phyloP scores from a whole-genome alignment of 2,888 invertebrate genomes.

The Tenodera sinensis region DNA sequence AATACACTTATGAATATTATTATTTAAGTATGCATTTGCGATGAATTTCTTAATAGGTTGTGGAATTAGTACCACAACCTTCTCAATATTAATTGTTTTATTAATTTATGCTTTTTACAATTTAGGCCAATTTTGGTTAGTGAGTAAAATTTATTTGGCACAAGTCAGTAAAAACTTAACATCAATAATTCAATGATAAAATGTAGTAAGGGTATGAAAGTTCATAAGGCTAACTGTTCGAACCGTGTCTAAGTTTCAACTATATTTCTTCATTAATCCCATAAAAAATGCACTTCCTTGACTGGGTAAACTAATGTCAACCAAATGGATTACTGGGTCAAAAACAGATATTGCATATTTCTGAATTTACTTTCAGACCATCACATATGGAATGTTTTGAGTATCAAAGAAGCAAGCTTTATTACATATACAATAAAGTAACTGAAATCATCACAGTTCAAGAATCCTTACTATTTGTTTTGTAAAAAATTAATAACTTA shows the following conservation, averaged over 20 bases:
- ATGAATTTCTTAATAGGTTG: not conserved
- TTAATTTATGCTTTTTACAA: not conserved
- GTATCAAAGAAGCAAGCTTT: not conserved
- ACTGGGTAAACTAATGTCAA: not conserved
- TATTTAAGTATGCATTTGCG: conserved; percentile 16
- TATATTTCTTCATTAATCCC: not conserved
- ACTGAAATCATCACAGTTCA: not conserved
- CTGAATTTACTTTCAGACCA: not conserved
- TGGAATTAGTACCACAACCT: not conserved
- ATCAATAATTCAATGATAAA: not conserved
- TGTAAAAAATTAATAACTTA: not conserved
- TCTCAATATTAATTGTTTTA: not conserved
- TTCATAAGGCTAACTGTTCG: not conserved
- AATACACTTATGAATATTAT: conserved; percentile 19
- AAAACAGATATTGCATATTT: not conserved
- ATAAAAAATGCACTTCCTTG: not conserved
- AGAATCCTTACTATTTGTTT: not conserved
- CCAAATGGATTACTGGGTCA: not conserved
- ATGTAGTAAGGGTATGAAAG: not conserved
- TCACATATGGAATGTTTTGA: not conserved
- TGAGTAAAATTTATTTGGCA: conserved; percentile 9
- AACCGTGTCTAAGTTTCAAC: not conserved
- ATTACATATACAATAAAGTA: not conserved
- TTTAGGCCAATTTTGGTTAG: conserved; percentile 8
- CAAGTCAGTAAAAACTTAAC: not conserved